Conservation (phyloP, 2,797 vertebrate genomes). For the Hafferia zeledoni region DNA sequence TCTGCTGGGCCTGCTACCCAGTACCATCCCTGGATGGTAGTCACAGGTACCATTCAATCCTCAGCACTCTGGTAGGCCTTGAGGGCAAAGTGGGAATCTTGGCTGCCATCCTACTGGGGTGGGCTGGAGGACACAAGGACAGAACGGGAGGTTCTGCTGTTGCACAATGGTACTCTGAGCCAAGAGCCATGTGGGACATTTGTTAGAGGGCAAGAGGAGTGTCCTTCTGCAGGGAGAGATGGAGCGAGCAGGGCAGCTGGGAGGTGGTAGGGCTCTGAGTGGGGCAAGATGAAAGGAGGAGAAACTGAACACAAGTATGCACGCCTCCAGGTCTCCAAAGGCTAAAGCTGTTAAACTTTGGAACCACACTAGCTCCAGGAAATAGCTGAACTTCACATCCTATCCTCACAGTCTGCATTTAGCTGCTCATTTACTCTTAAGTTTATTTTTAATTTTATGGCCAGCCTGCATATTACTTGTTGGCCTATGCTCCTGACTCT, state of each 20-base stretch:
- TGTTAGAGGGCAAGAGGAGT: not conserved
- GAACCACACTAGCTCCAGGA: conserved; percentile 60
- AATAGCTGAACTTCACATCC: conserved; percentile 71
- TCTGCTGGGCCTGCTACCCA: not conserved
- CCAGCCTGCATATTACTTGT: not conserved
- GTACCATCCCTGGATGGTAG: not conserved
- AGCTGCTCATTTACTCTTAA: conserved; percentile 46
- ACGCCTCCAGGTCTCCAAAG: conserved; percentile 69
- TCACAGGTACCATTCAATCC: not conserved
- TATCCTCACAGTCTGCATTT: conserved; percentile 64
- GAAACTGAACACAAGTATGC: conserved; percentile 64
- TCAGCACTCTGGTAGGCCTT: not conserved
- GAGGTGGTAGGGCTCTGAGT: not conserved
- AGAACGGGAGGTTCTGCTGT: not conserved
- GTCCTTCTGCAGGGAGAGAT: not conserved
- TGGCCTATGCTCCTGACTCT: not conserved
- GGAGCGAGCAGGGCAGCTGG: conserved; percentile 45
- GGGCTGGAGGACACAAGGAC: not conserved
- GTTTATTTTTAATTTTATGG: conserved; percentile 71
- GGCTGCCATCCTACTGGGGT: fast-evolving
- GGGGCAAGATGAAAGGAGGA: conserved; percentile 66
- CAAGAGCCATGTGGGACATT: not conserved
- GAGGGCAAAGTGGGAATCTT: not conserved
- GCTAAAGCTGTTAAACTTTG: conserved; percentile 70
- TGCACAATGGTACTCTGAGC: fast-evolving